Conservation (phyloP, 2,113 vertebrate species). For the Dromaius novaehollandiae region DNA sequence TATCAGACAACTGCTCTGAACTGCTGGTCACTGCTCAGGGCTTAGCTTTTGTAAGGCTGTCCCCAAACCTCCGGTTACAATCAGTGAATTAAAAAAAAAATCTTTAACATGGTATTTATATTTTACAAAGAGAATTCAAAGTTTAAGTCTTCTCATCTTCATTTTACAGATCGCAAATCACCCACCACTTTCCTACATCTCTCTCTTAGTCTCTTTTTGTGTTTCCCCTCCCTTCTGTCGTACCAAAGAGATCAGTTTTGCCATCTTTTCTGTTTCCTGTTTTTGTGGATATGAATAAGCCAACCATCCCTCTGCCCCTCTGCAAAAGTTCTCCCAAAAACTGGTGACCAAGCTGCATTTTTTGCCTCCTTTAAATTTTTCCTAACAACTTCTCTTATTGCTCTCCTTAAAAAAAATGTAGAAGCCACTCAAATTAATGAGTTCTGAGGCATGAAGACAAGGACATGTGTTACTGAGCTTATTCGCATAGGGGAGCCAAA, state of each 20-base stretch:
- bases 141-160: not conserved
- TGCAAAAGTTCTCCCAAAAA: not conserved
- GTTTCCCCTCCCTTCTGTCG: not conserved
- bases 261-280: not conserved
- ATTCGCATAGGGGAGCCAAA: not conserved
- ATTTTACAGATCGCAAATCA: not conserved
- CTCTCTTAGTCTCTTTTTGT: not conserved
- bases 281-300: not conserved
- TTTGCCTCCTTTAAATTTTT: not conserved
- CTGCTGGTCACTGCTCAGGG: not conserved
- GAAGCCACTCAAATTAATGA: not conserved
- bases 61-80: not conserved
- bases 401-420: not conserved
- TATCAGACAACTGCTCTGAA: not conserved
- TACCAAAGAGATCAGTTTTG: not conserved
- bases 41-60: not conserved
- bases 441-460: not conserved
- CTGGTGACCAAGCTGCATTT: not conserved
- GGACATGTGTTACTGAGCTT: not conserved
- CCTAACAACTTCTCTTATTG: not conserved
- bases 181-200: not conserved
- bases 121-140: slow-evolving; percentile 12
- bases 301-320: not conserved
- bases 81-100: not conserved
- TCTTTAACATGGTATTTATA: not conserved